phyloP scores from a whole-genome alignment of 2,888 invertebrate genomes.

The Clunio marinus region DNA sequence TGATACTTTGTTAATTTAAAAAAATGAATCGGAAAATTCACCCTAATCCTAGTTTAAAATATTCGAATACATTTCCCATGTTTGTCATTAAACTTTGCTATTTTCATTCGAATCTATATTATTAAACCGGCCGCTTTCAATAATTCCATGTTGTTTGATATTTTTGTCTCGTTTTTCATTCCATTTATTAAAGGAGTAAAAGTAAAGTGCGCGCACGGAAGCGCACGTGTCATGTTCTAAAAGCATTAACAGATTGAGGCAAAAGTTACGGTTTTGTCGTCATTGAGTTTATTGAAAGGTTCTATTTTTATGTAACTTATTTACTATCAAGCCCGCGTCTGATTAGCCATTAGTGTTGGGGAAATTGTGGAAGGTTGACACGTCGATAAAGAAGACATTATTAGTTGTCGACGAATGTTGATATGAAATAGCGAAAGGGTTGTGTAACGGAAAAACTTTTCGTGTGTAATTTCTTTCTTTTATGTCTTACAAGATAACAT shows the following conservation, averaged over 20 bases:
- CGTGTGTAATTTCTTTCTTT: constrained; percentile 22
- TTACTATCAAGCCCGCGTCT: too few species aligned
- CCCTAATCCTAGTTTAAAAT: too few species aligned
- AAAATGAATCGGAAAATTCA: too few species aligned
- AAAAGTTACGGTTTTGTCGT: constrained; percentile 35
- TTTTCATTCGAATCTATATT: not conserved
- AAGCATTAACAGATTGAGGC: constrained; percentile 38
- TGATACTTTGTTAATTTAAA: too few species aligned
- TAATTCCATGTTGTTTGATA: not conserved
- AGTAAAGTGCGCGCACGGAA: constrained; percentile 3
- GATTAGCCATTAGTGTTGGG: not conserved
- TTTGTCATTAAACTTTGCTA: constrained; percentile 31
- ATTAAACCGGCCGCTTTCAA: constrained; percentile 22
- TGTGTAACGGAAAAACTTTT: not conserved
- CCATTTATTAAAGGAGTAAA: not conserved
- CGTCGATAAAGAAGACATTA: constrained; percentile 35
- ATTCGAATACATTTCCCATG: constrained; percentile 31
- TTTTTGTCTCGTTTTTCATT: not conserved
- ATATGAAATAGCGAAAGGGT: constrained; percentile 5
- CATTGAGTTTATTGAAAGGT: constrained; percentile 35
- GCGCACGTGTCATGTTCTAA: constrained; percentile 38
- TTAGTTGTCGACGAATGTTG: not conserved
- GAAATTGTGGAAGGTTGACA: constrained; percentile 12
- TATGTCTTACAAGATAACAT: constrained; percentile 8
- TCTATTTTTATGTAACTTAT: too few species aligned